phyloP scores from a whole-genome alignment of 2,888 invertebrate genomes.

The Hydroisotoma schaefferi region DNA sequence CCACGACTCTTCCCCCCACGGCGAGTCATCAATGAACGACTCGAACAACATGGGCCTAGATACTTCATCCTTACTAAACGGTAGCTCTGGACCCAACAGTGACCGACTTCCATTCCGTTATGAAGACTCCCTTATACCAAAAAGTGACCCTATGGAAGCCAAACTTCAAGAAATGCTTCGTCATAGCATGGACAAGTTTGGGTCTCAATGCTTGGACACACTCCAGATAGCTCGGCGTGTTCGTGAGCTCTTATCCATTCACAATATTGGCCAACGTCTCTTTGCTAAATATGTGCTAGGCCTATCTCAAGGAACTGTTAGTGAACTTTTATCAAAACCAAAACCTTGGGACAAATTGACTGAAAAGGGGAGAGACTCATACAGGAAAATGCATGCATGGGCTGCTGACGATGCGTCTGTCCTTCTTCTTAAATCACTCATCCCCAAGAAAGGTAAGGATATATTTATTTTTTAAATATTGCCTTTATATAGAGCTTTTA shows the following conservation, averaged over 20 bases:
- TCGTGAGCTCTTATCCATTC: slow-evolving; percentile 87
- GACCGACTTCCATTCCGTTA: slow-evolving; percentile 71
- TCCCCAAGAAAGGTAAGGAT: slow-evolving; percentile 96
- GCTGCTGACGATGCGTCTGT: slow-evolving; percentile 90
- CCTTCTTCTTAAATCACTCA: slow-evolving; percentile 93
- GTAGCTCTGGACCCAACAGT: slow-evolving; percentile 36
- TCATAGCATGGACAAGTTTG: slow-evolving; percentile 94
- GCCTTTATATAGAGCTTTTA: no score
- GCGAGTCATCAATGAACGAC: slow-evolving; percentile 31
- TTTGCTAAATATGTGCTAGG: slow-evolving; percentile 99
- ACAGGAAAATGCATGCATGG: slow-evolving; percentile 99
- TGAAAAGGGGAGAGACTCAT: slow-evolving; percentile 98
- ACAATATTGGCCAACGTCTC: slow-evolving; percentile 96
- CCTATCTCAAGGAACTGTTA: slow-evolving; percentile 94
- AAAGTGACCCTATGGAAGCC: slow-evolving; percentile 91
- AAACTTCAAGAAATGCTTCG: slow-evolving; percentile 87
- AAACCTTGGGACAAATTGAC: slow-evolving; percentile 99
- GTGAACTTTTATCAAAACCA: slow-evolving; percentile 95
- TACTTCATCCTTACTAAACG: slow-evolving; percentile 41
- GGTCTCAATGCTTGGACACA: slow-evolving; percentile 91
- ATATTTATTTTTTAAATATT: no score
- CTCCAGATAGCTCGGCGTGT: slow-evolving; percentile 88
- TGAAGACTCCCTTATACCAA: slow-evolving; percentile 83
- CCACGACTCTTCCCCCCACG: slow-evolving; percentile 43
- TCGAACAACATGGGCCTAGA: slow-evolving; percentile 34